These are phyloP conservation scores for Ctenicera cuprea DNA, from an alignment of 2,888 invertebrate species.

Conservation along the genomic window DNA sequence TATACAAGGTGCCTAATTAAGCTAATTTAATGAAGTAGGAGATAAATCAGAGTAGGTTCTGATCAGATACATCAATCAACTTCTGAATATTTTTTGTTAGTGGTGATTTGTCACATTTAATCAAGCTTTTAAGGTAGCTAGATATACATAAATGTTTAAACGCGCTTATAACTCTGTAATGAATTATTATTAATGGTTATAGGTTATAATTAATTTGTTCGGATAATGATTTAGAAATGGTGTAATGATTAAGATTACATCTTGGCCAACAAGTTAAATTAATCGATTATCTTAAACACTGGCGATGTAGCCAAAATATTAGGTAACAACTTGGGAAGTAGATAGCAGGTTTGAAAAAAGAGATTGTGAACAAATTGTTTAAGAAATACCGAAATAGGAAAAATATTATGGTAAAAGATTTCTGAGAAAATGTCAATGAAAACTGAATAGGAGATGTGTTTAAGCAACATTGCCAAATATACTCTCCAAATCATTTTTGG, in stretches of 20 bases:
- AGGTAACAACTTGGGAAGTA: too few species aligned
- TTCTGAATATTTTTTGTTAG: conserved; percentile 3
- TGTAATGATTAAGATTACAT: conserved; percentile 12
- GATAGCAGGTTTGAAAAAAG: too few species aligned
- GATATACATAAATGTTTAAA: neutral
- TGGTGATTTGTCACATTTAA: conserved; percentile 32
- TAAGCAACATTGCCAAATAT: too few species aligned
- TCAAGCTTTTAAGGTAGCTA: conserved; percentile 20
- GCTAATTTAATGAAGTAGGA: conserved; percentile 22
- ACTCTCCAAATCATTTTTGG: too few species aligned
- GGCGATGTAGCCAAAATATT: too few species aligned
- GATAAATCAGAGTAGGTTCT: conserved; percentile 11
- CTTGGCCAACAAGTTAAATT: neutral
- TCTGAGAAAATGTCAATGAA: too few species aligned
- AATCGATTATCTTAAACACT: too few species aligned
- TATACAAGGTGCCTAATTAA: conserved; percentile 15
- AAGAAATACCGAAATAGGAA: too few species aligned
- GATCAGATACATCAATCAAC: conserved; percentile 34
- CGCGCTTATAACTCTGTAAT: conserved; percentile 19
- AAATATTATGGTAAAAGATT: too few species aligned
- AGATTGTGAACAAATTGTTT: too few species aligned
- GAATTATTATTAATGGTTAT: conserved; percentile 31
- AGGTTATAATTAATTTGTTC: conserved; percentile 1
- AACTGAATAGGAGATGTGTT: too few species aligned
- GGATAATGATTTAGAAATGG: conserved; percentile 2